Base-by-base conservation (phyloP, 1,140 invertebrate genomes). In the Drosophila ohnishii region DNA sequence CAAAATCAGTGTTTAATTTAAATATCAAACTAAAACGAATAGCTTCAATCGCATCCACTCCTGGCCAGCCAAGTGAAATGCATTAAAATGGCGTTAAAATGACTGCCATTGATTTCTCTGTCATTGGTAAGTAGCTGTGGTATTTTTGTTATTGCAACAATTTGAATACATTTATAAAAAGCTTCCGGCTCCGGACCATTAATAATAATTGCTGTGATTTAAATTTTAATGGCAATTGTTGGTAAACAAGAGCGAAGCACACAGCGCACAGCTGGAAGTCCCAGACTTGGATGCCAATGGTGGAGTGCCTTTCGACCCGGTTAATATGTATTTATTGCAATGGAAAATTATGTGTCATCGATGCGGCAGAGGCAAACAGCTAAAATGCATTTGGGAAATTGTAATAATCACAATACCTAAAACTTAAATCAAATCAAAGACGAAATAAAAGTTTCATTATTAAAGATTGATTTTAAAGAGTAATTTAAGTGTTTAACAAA, bases 191-290 rank as follows among this genome's bases (percentile, higher is more conserved):
- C 61, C 32, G 16, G 66, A 69, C 80, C 85, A 89, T 89, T 79
- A 89, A 89, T 89, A 85, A 89, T 89, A 89, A 89, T 89, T 89
- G 85, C 78, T 81, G 57, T 82, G 85, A 74, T 89, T 89, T 85
- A 89, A 89, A 89, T 89, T 89, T 89, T 89, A 89, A 89, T 89
- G 85, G 85, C 75, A 75, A 89, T 89, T 77, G 80, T 71, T 77
- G 85, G 78, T 60, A 85, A 85, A 74, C 85, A 88, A 78, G 69
- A 66, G 82, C 63, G 62, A 35, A 48, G 44, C 53, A 37, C 28
- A n/a, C 39, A 19, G 56, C 69, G 50, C 53, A 58, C 50, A 14
- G 50, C 32, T 22, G 47, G 25, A 57, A 37, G 39, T 62, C 47
- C 25, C 5, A 44, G 65, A 48, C 30, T 50, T 30, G 42, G 25